A percentile compares a stretch with the other conserved stretches of the same genome.
phyloP scores from a whole-genome alignment of 2,888 invertebrate species.

The Lapara coniferarum region DNA sequence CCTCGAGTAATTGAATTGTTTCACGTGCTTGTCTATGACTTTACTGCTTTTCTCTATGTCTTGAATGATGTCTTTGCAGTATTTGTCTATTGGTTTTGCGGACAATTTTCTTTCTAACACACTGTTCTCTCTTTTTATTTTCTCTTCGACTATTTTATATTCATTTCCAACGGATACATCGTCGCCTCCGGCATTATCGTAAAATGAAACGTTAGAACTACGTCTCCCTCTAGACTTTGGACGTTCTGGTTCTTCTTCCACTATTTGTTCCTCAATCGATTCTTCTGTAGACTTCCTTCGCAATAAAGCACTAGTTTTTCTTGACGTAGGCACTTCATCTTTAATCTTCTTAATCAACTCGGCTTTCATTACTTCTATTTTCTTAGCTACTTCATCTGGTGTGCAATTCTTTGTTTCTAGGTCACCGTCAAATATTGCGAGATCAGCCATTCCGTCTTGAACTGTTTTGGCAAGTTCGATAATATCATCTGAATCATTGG shows the following conservation, averaged over 20 bases:
- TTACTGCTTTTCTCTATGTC: slow-evolving; percentile 74
- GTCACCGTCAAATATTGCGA: slow-evolving; percentile 68
- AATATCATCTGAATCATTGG: slow-evolving; percentile 72
- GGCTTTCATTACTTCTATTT: slow-evolving; percentile 68
- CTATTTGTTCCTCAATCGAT: slow-evolving; percentile 66
- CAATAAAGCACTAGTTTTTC: slow-evolving; percentile 58
- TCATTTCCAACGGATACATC: slow-evolving; percentile 51
- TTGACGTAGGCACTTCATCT: slow-evolving; percentile 58
- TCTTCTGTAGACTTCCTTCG: slow-evolving; percentile 66
- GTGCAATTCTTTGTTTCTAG: slow-evolving; percentile 50
- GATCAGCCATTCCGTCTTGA: slow-evolving; percentile 82
- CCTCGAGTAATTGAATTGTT: slow-evolving; percentile 71
- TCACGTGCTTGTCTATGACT: slow-evolving; percentile 80
- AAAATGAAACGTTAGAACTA: slow-evolving; percentile 67
- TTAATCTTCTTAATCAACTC: slow-evolving; percentile 74
- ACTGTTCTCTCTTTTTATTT: slow-evolving; percentile 54
- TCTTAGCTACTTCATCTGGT: slow-evolving; percentile 64
- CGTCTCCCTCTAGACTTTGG: slow-evolving; percentile 71
- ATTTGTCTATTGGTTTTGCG: slow-evolving; percentile 68
- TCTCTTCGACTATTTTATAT: slow-evolving; percentile 42
- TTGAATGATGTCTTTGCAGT: slow-evolving; percentile 74
- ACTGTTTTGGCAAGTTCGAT: slow-evolving; percentile 81
- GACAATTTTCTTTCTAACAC: slow-evolving; percentile 53
- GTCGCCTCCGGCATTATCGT: slow-evolving; percentile 50
- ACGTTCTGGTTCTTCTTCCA: slow-evolving; percentile 54